Base-by-base conservation (phyloP, 2,888 invertebrate genomes). In the Dasysyrphus albostriatus region DNA sequence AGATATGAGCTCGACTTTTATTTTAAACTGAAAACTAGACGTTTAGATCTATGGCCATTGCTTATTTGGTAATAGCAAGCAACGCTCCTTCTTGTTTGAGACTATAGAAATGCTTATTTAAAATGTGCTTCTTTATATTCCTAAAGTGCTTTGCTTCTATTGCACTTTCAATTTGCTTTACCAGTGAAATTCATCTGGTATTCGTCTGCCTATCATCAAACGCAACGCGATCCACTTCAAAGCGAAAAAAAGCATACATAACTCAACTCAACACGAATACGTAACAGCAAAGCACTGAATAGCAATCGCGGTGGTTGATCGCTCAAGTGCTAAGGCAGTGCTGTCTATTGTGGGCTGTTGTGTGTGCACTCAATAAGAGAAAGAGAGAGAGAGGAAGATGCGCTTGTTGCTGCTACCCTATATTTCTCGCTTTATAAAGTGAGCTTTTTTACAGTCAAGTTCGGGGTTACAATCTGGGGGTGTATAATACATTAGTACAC, bases 141-240 rank as follows among this genome's bases (percentile, higher is more conserved):
- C 14, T 2, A 7, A 39, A 3, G 10, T 5, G n/a, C 3, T 24
- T 24, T 24, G n/a, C 5, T 39, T 14, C 8, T 12, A 24, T 24
- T n/a, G 29, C 42, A 73, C 37, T 56, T 54, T 70, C 59, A 51
- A 37, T 67, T 44, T 76, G 54, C 59, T 65, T 54, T 82, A 54
- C 47, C 39, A 51, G 10, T 58, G 65, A 61, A 67, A 74, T 63
- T 58, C 59, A 81, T 67, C 34, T 72, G 72, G 47, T 63, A 63
- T 67, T 69, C 69, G 49, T 63, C 49, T 32, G 75, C 58, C 51
- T 75, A 59, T 56, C 72, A 69, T 81, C 85, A 67, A 69, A 85
- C 85, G 85, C 85, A 85, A 85, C 58, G 77, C 82, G 77, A 85
- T 85, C 77, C 74, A 82, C 82, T 82, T 85, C 58, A 82, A 82